phyloP scores from a whole-genome alignment of 2,113 vertebrate genomes.

The Panthera tigris region DNA sequence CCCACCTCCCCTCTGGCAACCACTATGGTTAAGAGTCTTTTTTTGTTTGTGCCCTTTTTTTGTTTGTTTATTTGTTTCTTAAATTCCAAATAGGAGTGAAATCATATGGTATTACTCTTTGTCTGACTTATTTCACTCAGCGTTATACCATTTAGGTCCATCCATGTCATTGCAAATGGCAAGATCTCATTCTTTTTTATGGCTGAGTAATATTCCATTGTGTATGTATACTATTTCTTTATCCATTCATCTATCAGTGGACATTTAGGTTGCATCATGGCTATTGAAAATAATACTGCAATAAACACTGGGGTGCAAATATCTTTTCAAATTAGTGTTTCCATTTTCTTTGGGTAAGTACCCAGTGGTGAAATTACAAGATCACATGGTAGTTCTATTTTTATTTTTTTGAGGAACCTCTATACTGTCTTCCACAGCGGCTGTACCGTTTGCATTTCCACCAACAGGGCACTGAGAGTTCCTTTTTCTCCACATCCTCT shows the following conservation, averaged over 20 bases:
- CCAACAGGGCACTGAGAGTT: background rate
- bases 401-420: background rate
- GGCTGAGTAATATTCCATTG: background rate
- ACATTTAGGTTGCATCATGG: background rate
- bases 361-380: background rate
- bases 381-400: background rate
- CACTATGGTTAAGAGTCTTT: background rate
- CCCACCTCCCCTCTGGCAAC: background rate
- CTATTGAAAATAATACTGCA: background rate
- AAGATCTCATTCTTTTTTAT: background rate
- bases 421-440: background rate
- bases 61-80: background rate
- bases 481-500: background rate
- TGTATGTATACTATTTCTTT: background rate
- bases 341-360: background rate
- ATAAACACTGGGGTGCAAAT: background rate
- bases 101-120: background rate
- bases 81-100: background rate
- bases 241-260: background rate
- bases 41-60: background rate
- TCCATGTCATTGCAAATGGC: background rate
- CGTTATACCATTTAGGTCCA: background rate
- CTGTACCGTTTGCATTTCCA: background rate
- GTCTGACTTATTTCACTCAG: background rate
- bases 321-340: background rate